Evolutionary conservation across 2,797 vertebrate species (phyloP).

Genomic region (Alca torda): DNA sequence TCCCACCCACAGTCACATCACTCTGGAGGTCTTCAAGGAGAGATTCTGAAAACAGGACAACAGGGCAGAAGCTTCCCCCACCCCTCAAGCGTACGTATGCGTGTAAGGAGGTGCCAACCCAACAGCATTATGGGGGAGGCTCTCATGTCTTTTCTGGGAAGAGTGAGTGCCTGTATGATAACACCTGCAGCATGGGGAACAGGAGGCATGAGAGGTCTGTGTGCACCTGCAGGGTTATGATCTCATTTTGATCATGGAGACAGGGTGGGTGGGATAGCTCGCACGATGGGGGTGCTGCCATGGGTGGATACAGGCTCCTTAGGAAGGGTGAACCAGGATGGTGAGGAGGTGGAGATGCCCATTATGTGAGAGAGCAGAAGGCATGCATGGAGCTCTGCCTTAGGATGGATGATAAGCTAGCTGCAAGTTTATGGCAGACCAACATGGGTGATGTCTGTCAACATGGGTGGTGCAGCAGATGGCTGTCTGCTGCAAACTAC

Average conservation of each 20-base stretch:
- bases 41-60: not conserved
- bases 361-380: not conserved
- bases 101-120: not conserved
- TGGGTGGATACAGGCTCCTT: not conserved
- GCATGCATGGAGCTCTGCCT: not conserved
- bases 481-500: not conserved
- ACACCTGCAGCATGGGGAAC: not conserved
- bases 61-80: not conserved
- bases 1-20: not conserved
- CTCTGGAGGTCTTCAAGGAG: not conserved
- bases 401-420: not conserved
- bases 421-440: not conserved
- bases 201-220: not conserved
- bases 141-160: not conserved
- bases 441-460: not conserved
- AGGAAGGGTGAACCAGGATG: not conserved
- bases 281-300: not conserved
- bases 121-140: not conserved
- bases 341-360: not conserved
- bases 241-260: not conserved
- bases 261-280: not conserved
- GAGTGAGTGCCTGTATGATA: not conserved
- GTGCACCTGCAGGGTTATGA: not conserved
- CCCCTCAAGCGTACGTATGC: too few relatives aligned
- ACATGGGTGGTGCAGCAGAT: too few relatives aligned